Percentiles rank a stretch among this genome's conserved stretches.
phyloP scores from a whole-genome alignment of 2,888 invertebrate species.

The Entomobrya proxima region DNA sequence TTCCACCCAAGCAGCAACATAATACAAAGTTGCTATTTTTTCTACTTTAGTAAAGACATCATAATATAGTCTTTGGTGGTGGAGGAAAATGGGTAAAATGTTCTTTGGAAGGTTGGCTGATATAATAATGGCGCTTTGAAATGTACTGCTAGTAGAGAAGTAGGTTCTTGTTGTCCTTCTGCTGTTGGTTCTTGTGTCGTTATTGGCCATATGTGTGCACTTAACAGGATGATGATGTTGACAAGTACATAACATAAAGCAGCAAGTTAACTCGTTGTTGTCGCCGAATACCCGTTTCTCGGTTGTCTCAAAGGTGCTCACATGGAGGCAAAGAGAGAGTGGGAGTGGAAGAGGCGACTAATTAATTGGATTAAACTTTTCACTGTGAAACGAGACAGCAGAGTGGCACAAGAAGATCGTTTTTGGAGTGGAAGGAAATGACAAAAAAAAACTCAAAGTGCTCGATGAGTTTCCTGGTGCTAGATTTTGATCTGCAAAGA shows the following conservation, averaged over 20 bases:
- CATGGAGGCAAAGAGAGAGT: no score
- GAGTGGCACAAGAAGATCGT: neutral
- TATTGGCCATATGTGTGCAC: slow-evolving; percentile 43
- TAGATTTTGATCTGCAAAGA: neutral
- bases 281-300: neutral
- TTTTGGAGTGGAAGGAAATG: neutral
- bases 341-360: slow-evolving; percentile 34
- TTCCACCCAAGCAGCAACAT: neutral
- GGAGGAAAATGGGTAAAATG: slow-evolving; percentile 22
- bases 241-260: slow-evolving; percentile 27
- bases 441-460: neutral
- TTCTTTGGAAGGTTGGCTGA: slow-evolving; percentile 1
- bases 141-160: neutral
- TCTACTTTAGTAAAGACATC: neutral
- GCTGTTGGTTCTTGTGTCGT: neutral
- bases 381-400: neutral
- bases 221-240: slow-evolving; percentile 28
- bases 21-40: neutral
- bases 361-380: slow-evolving; percentile 63
- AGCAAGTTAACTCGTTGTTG: slow-evolving; percentile 25
- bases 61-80: slow-evolving; percentile 3
- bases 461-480: neutral
- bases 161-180: neutral
- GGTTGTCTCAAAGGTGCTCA: slow-evolving; percentile 26
- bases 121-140: neutral